These are phyloP conservation scores for Coptodon rendalli DNA, from an alignment of 2,113 vertebrate genomes.

Conservation along the genomic window DNA sequence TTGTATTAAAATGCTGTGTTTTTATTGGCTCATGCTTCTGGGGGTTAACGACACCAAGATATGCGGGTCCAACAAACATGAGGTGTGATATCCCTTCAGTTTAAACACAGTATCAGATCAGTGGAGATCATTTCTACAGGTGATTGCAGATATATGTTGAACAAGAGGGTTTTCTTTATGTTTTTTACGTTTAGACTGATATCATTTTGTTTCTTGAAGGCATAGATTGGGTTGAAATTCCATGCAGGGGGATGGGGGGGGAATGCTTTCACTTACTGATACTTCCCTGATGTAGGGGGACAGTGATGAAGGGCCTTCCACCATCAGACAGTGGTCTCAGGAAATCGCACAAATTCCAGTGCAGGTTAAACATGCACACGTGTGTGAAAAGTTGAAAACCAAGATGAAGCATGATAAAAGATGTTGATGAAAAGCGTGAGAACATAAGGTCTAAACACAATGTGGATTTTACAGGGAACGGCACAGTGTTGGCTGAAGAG, in stretches of 20 bases:
- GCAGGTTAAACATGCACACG: not conserved
- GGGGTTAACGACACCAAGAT: not conserved
- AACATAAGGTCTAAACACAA: not conserved
- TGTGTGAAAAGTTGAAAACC: not conserved
- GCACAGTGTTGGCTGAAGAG: not conserved
- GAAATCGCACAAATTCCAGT: not conserved
- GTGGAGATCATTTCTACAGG: constrained; percentile 7
- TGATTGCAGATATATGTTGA: constrained; percentile 32
- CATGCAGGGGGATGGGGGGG: not conserved
- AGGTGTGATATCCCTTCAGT: not conserved
- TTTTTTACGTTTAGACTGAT: constrained; percentile 31
- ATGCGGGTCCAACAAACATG: not conserved
- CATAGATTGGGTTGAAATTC: constrained; percentile 56
- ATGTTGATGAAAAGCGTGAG: not conserved
- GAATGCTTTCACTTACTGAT: constrained; percentile 46
- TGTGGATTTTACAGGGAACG: not conserved
- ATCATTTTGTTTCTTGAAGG: constrained; percentile 47
- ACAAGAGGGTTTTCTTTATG: constrained; percentile 1
- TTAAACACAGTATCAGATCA: not conserved
- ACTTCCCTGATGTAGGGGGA: constrained; percentile 14
- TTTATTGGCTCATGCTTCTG: not conserved
- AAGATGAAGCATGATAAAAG: not conserved
- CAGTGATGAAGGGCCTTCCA: not conserved
- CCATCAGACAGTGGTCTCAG: not conserved
- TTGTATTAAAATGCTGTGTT: constrained; percentile 1